Evolutionary conservation across 2,113 vertebrate species (phyloP).

Genomic region (Onychorhynchus coronatus): DNA sequence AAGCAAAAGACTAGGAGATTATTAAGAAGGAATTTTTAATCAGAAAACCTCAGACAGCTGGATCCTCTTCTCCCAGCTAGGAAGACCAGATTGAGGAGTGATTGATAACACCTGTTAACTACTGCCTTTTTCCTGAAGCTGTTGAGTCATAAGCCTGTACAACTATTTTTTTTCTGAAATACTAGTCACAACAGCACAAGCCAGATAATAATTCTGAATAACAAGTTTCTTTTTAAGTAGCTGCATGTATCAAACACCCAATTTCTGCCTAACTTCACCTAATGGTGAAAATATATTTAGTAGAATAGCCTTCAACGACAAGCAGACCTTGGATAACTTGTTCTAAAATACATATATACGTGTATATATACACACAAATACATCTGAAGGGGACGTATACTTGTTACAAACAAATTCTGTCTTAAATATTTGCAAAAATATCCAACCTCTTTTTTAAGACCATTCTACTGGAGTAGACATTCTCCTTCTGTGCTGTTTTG

Average conservation of each 20-base stretch:
- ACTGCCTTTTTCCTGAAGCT: constrained; percentile 23
- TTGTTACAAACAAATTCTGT: background rate
- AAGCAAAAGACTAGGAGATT: constrained; percentile 48
- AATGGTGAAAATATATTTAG: background rate
- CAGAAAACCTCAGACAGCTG: constrained; percentile 55
- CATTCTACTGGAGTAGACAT: background rate
- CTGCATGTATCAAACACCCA: background rate
- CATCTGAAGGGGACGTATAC: background rate
- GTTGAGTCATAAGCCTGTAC: background rate
- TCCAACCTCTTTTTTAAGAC: background rate
- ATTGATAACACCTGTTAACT: constrained; percentile 67
- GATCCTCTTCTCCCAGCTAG: constrained; percentile 28
- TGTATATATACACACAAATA: background rate
- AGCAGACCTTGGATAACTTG: background rate
- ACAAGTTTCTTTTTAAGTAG: background rate
- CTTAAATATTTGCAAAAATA: background rate
- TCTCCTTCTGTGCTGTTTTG: background rate
- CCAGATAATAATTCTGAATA: background rate
- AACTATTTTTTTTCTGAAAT: background rate
- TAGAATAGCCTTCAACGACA: background rate
- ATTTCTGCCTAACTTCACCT: background rate
- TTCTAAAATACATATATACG: background rate
- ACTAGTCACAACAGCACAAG: background rate
- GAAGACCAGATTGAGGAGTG: constrained; percentile 21
- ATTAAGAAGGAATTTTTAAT: constrained; percentile 65